These are phyloP conservation scores for Lasioglossum lativentre DNA, from an alignment of 2,888 invertebrate genomes.

Conservation along the genomic window DNA sequence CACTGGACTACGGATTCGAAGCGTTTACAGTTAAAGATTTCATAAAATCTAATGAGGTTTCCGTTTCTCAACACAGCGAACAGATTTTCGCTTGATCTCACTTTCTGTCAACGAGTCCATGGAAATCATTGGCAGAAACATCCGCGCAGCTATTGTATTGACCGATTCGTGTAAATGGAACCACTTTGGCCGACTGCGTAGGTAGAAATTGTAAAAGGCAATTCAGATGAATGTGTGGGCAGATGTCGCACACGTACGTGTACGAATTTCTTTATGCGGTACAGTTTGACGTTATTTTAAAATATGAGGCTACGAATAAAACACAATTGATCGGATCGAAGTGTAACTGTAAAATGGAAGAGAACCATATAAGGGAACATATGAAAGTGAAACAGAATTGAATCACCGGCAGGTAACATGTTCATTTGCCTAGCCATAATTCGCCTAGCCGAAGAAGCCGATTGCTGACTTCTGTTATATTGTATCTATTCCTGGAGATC, in stretches of 20 bases:
- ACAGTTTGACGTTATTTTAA: too few species aligned
- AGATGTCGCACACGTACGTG: neutral
- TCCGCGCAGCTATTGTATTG: neutral
- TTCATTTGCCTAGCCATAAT: too few species aligned
- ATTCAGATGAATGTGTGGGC: neutral
- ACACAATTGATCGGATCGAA: too few species aligned
- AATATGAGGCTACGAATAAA: neutral
- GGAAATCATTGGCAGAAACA: neutral
- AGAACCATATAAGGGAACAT: too few species aligned
- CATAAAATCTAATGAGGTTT: neutral
- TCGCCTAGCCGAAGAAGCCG: too few species aligned
- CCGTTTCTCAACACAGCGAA: neutral
- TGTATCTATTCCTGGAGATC: too few species aligned
- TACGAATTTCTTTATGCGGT: too few species aligned
- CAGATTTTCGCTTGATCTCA: neutral
- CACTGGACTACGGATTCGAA: neutral
- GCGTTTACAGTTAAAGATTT: constrained; percentile 4
- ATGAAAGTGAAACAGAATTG: too few species aligned
- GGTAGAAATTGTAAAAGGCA: neutral
- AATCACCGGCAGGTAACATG: too few species aligned
- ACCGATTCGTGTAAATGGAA: neutral
- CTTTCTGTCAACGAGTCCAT: neutral
- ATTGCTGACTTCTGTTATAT: too few species aligned
- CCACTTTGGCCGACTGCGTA: too few species aligned
- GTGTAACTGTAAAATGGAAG: too few species aligned